Evolutionary conservation across 2,797 vertebrate species (phyloP).

Genomic region (Acanthurus tractus): DNA sequence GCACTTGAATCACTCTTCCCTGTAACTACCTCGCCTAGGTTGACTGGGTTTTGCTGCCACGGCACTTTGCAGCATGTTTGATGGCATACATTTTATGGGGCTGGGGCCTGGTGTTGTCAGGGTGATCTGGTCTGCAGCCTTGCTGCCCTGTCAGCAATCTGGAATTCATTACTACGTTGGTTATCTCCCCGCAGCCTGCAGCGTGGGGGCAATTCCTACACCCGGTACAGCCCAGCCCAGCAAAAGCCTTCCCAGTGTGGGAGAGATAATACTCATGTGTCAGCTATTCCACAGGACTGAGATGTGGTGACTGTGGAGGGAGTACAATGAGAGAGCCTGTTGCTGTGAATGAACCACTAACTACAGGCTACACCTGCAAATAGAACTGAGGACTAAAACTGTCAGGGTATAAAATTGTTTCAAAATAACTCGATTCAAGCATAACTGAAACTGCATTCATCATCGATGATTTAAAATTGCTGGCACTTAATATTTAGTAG

Average conservation of each 20-base stretch:
- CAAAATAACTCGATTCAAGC: slow-evolving; percentile 32
- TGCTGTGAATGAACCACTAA: slow-evolving; percentile 77
- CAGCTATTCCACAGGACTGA: slow-evolving; percentile 88
- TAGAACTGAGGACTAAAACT: slow-evolving; percentile 59
- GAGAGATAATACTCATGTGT: slow-evolving; percentile 81
- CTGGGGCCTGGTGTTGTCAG: slow-evolving; percentile 74
- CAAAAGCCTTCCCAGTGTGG: slow-evolving; percentile 76
- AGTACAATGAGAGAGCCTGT: slow-evolving; percentile 74
- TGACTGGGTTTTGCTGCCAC: slow-evolving; percentile 78
- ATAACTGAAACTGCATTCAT: slow-evolving; percentile 33
- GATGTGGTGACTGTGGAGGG: slow-evolving; percentile 59
- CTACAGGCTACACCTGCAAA: slow-evolving; percentile 76
- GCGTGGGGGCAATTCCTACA: slow-evolving; percentile 86
- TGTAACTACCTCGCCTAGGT: slow-evolving; percentile 66
- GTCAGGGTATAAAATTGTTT: slow-evolving; percentile 43
- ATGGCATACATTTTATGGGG: slow-evolving; percentile 79
- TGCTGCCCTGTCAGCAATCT: slow-evolving; percentile 87
- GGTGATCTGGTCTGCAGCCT: slow-evolving; percentile 78
- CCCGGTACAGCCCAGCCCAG: slow-evolving; percentile 74
- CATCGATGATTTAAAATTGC: slow-evolving; percentile 28
- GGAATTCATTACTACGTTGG: slow-evolving; percentile 91
- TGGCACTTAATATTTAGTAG: slow-evolving; percentile 5
- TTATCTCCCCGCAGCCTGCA: slow-evolving; percentile 89
- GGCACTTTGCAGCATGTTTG: slow-evolving; percentile 72
- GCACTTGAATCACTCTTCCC: slow-evolving; percentile 65